Evolutionary conservation across 1,140 invertebrate genomes (phyloP), one percentile per base, ranked within the genome.

Genomic region (Aphelinus atriplicis): DNA sequence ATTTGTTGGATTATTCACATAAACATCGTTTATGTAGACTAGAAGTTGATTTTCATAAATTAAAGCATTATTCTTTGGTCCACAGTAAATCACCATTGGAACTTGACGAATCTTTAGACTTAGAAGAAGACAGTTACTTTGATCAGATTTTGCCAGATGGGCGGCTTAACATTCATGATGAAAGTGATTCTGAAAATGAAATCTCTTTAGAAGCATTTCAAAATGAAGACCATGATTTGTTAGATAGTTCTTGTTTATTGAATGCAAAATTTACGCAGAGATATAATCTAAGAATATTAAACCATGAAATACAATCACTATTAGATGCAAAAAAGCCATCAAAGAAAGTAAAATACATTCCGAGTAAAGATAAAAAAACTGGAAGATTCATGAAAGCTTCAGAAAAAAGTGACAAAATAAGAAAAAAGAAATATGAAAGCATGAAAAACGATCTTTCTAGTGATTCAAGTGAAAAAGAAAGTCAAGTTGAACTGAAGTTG

Each of bases 1-100:
- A 81, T 77, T 69, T 81, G 4, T 70, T 78, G 45, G 81, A 85
- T 43, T 86, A 83, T 79, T 47, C 82, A 5, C 79, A 85, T 65
- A 79, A 73, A 46, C 82, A 82, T 64, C 64, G 76, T 61, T 63
- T 76, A 0, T 80, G 80, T 47, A 76, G 60, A 50, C 46, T 86
- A 3, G 73, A 78, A 71, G 64, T 87, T 7, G 73, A 87, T 73
- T 3, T 70, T 4, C 56, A 71, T 7, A 85, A 83, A 70, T 65
- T 78, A 45, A 47, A 69, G 0, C 50, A 83, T 60, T 86, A 78
- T 47, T 61, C 45, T 46, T 47, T 10, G 6, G 3, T 77, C 7
- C n/a, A 61, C 46, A 42, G 65, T n/a, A 58, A 71, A 48, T 53
- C 55, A 55, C 6, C 10, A 51, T 53, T 53, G 9, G 46, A 70